Conservation (phyloP, 2,113 vertebrate genomes). For the Crypturellus undulatus region DNA sequence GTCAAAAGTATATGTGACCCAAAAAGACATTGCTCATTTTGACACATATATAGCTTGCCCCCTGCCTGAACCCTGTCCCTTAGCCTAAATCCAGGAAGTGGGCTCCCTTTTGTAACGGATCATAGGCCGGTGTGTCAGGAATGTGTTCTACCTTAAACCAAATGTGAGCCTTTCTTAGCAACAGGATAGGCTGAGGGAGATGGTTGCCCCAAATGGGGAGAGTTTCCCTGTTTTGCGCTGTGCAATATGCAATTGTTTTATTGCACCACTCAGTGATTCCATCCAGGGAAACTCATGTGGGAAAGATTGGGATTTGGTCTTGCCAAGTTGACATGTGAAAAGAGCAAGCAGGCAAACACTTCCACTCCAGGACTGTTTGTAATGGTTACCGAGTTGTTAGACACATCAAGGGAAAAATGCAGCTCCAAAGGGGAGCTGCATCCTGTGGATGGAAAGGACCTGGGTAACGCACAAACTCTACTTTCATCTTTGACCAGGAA, state of each 20-base stretch:
- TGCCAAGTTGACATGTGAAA: not conserved
- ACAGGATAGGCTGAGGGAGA: not conserved
- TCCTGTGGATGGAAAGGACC: not conserved
- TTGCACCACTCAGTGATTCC: not conserved
- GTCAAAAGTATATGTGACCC: slow-evolving; percentile 83
- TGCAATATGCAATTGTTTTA: not conserved
- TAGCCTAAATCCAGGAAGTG: slow-evolving; percentile 74
- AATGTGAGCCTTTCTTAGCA: not conserved
- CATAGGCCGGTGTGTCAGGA: slow-evolving; percentile 31
- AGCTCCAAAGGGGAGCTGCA: not conserved
- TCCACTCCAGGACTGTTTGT: not conserved
- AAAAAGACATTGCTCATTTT: slow-evolving; percentile 82
- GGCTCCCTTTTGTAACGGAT: slow-evolving; percentile 65
- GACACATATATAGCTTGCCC: slow-evolving; percentile 81
- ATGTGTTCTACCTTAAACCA: not conserved
- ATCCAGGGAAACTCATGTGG: not conserved
- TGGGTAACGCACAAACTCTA: not conserved
- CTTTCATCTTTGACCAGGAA: not conserved
- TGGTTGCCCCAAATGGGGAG: accelerated
- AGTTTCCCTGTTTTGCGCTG: not conserved
- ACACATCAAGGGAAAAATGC: not conserved
- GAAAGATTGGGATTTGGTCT: not conserved
- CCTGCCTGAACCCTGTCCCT: slow-evolving; percentile 81
- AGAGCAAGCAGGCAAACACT: not conserved
- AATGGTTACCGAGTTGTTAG: not conserved